phyloP scores from a whole-genome alignment of 1,140 invertebrate genomes.

The Zaprionus africanus region DNA sequence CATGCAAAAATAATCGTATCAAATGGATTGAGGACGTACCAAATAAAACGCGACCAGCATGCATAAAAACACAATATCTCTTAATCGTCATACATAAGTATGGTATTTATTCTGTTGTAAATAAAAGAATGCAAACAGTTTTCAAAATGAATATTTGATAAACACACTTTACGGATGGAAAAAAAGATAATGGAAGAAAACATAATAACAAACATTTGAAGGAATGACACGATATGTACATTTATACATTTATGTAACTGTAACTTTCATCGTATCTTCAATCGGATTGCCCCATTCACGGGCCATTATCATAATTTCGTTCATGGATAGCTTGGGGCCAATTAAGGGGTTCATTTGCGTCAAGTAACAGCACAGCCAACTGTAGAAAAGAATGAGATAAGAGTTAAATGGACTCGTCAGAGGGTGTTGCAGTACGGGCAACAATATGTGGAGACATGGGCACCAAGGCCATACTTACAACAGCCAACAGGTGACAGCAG shows the following conservation, averaged over 20 bases:
- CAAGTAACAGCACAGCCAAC: constrained; percentile 96
- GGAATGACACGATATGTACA: constrained; percentile 22
- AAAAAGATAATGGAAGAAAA: constrained; percentile 37
- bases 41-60: neutral
- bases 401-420: constrained; percentile 8
- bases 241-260: constrained; percentile 34
- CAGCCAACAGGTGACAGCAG: constrained; percentile 94
- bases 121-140: constrained; percentile 41
- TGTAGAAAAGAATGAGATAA: constrained; percentile 45
- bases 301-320: constrained; percentile 91
- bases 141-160: constrained; percentile 15
- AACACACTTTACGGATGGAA: constrained; percentile 31
- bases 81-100: constrained; percentile 31
- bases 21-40: neutral
- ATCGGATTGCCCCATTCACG: constrained; percentile 90
- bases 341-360: constrained; percentile 97
- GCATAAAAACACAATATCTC: constrained; percentile 2
- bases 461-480: constrained; percentile 85
- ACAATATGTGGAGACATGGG: constrained; percentile 7
- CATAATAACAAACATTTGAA: constrained; percentile 54
- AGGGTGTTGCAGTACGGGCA: neutral
- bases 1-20: neutral
- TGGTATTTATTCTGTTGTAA: constrained; percentile 45
- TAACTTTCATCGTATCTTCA: constrained; percentile 63
- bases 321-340: constrained; percentile 91